These are phyloP conservation scores for Brachyhypopomus gauderio DNA, from an alignment of 2,113 vertebrate genomes.

Conservation along the genomic window DNA sequence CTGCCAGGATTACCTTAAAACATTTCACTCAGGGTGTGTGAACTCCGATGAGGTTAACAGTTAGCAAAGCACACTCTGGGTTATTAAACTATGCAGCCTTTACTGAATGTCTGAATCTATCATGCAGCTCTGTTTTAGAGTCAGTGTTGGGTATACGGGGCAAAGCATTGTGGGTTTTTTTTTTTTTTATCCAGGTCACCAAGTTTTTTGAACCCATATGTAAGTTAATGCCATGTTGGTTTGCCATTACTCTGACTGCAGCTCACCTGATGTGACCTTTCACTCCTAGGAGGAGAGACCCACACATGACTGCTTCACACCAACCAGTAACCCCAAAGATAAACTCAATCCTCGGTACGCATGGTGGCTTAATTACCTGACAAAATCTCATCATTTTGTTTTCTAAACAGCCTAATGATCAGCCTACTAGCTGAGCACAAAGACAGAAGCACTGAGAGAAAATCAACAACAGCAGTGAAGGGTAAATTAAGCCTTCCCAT, in stretches of 20 bases:
- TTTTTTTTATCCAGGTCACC: too few species aligned
- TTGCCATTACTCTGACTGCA: slow-evolving; percentile 1
- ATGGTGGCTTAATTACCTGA: slow-evolving; percentile 52
- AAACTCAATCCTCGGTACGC: slow-evolving; percentile 38
- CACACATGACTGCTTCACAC: slow-evolving; percentile 18
- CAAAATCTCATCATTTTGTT: slow-evolving; percentile 58
- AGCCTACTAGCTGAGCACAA: slow-evolving; percentile 47
- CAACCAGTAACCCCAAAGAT: slow-evolving; percentile 44
- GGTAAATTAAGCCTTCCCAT: slow-evolving; percentile 44
- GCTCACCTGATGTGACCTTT: slow-evolving; percentile 30
- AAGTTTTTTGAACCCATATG: not conserved
- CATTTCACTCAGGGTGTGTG: not conserved
- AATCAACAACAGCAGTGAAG: slow-evolving; percentile 49
- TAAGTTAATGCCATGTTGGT: not conserved
- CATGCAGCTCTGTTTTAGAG: too few species aligned
- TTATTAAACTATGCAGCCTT: too few species aligned
- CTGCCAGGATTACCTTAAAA: slow-evolving; percentile 21
- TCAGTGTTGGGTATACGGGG: too few species aligned
- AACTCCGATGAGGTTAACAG: not conserved
- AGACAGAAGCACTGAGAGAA: slow-evolving; percentile 53
- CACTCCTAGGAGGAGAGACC: not conserved
- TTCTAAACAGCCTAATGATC: slow-evolving; percentile 57
- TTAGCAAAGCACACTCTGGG: too few species aligned
- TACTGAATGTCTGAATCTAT: too few species aligned
- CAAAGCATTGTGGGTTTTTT: too few species aligned